Base-by-base conservation (phyloP, 2,113 vertebrate genomes). In the Microtus richardsoni region DNA sequence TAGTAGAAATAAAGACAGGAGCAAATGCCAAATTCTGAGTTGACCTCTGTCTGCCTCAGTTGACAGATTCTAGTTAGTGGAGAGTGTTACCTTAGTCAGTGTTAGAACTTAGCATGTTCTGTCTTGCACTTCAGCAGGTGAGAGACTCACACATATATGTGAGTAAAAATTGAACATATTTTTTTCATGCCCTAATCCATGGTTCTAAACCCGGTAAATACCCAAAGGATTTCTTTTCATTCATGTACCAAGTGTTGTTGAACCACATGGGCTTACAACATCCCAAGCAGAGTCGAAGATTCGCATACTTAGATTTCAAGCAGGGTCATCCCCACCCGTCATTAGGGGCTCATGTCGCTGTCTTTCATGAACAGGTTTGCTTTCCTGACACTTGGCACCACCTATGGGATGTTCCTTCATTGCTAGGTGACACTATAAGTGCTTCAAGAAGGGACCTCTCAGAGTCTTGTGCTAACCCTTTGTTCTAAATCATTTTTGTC, bases 301-400 rank as follows among this genome's bases (percentile, higher is more conserved):
- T 11, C 0, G 2, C 5, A 66, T 58, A 1, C 22, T 26, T 44
- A 30, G 14, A 39, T n/a, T n/a, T 28, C 9, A 62, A 5, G 36
- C 19, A 58, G n/a, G 84, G 47, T 5, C 52, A 60, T 60, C 64
- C 4, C 39, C 24, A 49, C 17, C 33, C 3, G 33, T 28, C 36
- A 7, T 36, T 58, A n/a, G 64, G 83, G 9, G 33, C 0, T 36
- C 12, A 2, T 14, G 12, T 26, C 28, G 2, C 44, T 79, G 0
- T 39, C 28, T 39, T 80, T 21, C 30, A 5, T 5, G 9, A n/a
- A 24, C n/a, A 83, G 16, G 3, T 41, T 7, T 1, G 19, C 5
- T 70, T 92, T 3, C 41, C 44, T 70, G 3, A 22, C 30, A 7
- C 36, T 26, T 36, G 5, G 60, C 10, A n/a, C 9, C 85, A 21